Conservation (phyloP, 2,113 vertebrate genomes). For the Egretta garzetta region DNA sequence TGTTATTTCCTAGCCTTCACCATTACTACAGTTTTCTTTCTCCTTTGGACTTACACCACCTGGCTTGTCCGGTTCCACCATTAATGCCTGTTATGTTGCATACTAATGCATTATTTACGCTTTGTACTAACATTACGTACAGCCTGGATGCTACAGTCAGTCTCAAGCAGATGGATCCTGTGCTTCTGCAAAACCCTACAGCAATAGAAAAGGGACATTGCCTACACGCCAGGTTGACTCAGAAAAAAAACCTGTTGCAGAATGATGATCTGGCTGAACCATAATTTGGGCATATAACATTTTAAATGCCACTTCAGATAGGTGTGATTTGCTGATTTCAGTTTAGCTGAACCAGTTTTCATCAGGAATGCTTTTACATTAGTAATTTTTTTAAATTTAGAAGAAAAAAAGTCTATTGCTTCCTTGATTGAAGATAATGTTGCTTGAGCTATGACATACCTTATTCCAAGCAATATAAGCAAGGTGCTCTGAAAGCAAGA, state of each 20-base stretch:
- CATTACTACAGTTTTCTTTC: neutral
- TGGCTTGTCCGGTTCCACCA: neutral
- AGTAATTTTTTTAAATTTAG: neutral
- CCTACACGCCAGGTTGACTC: neutral
- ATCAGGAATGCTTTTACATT: neutral
- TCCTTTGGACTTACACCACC: neutral
- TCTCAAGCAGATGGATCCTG: neutral
- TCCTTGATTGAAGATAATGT: neutral
- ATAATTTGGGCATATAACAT: neutral
- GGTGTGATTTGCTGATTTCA: neutral
- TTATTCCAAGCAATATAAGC: constrained; percentile 17
- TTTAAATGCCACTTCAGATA: neutral
- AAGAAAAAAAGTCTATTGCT: neutral
- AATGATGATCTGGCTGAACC: neutral
- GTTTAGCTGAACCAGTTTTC: neutral
- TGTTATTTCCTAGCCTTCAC: neutral
- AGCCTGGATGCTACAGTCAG: neutral
- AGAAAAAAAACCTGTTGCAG: neutral
- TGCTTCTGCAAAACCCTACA: neutral
- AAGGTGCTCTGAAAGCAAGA: neutral
- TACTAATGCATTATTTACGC: neutral
- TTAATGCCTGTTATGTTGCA: neutral
- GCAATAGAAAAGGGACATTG: neutral
- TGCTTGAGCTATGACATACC: neutral
- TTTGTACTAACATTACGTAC: neutral